Evolutionary conservation across 2,888 invertebrate species (phyloP), one percentile per base, ranked within the genome.

Genomic region (Kuschelorhynchus macadamiae): DNA sequence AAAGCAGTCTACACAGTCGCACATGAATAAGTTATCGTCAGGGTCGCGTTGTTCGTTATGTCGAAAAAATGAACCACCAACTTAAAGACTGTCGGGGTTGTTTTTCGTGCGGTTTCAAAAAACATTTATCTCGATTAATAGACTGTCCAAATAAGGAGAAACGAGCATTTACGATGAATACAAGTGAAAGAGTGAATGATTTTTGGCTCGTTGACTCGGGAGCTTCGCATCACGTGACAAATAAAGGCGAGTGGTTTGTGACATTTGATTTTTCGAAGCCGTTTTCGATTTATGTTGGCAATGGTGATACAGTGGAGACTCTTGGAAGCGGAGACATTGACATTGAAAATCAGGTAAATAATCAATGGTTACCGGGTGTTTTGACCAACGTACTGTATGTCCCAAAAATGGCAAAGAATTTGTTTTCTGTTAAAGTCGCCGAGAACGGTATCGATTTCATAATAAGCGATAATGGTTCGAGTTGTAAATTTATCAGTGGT

Each of bases 21-120:
- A n/a, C n/a, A n/a, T n/a, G n/a, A n/a, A n/a, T n/a, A n/a, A n/a
- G 12, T 5, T 7, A 11, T 11, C 8, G 18, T 17, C 2, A 8
- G 18, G 18, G 16, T 14, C 16, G 14, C 14, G 44, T 14, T 44
- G 44, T 16, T 14, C 44, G 14, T 11, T 17, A 17, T 44, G 16
- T 44, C 16, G 44, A n/a, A 2, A 44, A 17, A 17, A 5, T 11
- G 4, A 44, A 44, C 11, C 44, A 44, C 18, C 9, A 7, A 11
- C 5, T 17, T 11, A 44, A 44, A 44, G 44, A 14, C 44, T 44
- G 44, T 44, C 44, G 44, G 4, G 44, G 16, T 44, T 44, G 44
- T 44, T 44, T 17, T 44, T 44, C 16, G 44, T 44, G 44, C 3
- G 16, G 44, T 7, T 25, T 25, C 7, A 25, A 25, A 7, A 5